A percentile compares a stretch with the other conserved stretches of the same genome.
phyloP scores from a whole-genome alignment of 2,797 vertebrate genomes.

The Sus cebifrons region DNA sequence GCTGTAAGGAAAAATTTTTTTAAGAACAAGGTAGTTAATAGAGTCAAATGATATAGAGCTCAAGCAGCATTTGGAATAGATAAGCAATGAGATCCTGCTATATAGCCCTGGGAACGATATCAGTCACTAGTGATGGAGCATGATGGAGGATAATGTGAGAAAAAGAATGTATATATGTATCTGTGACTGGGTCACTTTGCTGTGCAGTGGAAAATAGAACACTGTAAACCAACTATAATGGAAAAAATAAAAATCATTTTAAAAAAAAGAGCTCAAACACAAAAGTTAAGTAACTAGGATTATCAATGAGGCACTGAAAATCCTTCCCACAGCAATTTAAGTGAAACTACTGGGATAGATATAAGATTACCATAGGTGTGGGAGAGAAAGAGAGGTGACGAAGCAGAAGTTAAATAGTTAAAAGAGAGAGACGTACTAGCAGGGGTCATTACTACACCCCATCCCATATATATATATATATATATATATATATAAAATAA shows the following conservation, averaged over 20 bases:
- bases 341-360: background rate
- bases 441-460: background rate
- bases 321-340: background rate
- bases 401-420: background rate
- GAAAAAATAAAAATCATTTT: too few relatives aligned
- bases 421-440: background rate
- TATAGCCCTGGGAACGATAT: too few relatives aligned
- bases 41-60: background rate
- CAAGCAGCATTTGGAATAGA: background rate
- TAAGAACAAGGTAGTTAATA: background rate
- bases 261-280: background rate
- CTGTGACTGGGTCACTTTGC: too few relatives aligned
- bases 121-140: too few relatives aligned
- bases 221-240: too few relatives aligned
- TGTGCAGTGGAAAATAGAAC: too few relatives aligned
- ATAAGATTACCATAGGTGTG: rapidly evolving
- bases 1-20: too few relatives aligned
- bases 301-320: background rate
- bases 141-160: too few relatives aligned
- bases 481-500: background rate
- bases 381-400: background rate
- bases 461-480: background rate
- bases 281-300: background rate
- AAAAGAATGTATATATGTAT: too few relatives aligned
- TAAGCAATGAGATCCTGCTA: too few relatives aligned